Evolutionary conservation across 1,140 invertebrate species (phyloP), one percentile per base, ranked within the genome.

Genomic region (Drosophila busckii): DNA sequence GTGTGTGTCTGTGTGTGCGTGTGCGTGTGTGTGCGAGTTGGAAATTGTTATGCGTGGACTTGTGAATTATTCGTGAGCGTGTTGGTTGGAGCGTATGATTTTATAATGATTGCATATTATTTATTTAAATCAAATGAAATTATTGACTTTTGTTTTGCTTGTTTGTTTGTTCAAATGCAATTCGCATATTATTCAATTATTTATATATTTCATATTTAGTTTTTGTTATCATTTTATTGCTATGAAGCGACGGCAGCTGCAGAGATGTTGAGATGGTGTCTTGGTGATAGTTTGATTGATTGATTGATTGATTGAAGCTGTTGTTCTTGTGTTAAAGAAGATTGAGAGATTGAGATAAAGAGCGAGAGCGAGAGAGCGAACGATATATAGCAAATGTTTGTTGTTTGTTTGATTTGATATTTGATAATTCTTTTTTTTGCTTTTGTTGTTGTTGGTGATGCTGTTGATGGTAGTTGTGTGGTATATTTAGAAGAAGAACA

Each of bases 241-340:
- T 69, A 71, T 78, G 73, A 78, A 55, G 42, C 75, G 69, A 54
- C 53, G 42, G 29, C 34, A 56, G 52, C 44, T 34, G 40, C 42
- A 28, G 34, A n/a, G n/a, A 48, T 55, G 28, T 23, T 48, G 41
- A 41, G 17, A 55, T 46, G 35, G 19, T 48, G 34, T 31, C 70
- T 54, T 70, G 60, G 59, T 73, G 73, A 73, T 80, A 68, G 73
- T 67, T 66, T 68, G 46, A 32, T 45, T 56, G 49, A 32, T 50
- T 49, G 35, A 31, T 40, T 34, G 37, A 40, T 46, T 44, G 55
- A 61, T 62, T 82, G 75, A 60, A 28, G 40, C 15, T 42, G 17
- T 45, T 28, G 23, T 59, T 42, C 10, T 44, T 37, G 23, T 23
- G 31, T 20, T 25, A 17, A 19, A 53, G 22, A 31, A 40, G 34